Percentiles rank a stretch among this genome's conserved stretches.
Evolutionary conservation across 2,888 invertebrate genomes (phyloP).

Genomic region (Eledona agricola): DNA sequence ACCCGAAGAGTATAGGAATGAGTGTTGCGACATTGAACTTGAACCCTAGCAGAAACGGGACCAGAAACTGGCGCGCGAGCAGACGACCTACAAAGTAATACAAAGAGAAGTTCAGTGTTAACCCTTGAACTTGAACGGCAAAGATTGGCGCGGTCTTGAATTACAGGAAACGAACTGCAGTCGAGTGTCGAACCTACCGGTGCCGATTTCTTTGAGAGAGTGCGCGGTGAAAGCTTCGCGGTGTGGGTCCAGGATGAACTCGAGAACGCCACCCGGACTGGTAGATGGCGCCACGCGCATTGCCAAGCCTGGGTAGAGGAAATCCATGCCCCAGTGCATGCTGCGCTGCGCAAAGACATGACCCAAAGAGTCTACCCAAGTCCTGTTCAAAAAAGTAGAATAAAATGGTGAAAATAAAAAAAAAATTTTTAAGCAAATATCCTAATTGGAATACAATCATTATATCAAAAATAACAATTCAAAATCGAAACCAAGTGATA

Average conservation of each 20-base stretch:
- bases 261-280: conserved; percentile 74
- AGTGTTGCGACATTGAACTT: conserved; percentile 82
- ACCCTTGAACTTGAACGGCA: conserved; percentile 12
- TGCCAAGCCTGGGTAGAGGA: conserved; percentile 77
- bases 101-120: conserved; percentile 1
- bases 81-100: conserved; percentile 71
- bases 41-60: conserved; percentile 80
- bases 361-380: conserved; percentile 74
- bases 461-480: no score
- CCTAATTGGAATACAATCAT: no score
- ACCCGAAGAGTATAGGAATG: conserved; percentile 76
- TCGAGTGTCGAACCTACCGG: conserved; percentile 63
- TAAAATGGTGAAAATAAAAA: no score
- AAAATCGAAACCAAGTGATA: no score
- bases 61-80: conserved; percentile 74
- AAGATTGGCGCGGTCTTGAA: neutral
- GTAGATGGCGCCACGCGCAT: conserved; percentile 79
- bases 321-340: conserved; percentile 78
- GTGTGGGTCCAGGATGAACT: conserved; percentile 76
- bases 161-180: conserved; percentile 6
- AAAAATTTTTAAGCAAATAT: conserved; percentile 3
- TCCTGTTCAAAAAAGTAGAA: no score
- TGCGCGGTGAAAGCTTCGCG: conserved; percentile 64
- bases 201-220: conserved; percentile 68
- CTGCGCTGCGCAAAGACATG: conserved; percentile 75